Conservation (phyloP, 1,140 invertebrate species). For the Tigriopus japonicus region DNA sequence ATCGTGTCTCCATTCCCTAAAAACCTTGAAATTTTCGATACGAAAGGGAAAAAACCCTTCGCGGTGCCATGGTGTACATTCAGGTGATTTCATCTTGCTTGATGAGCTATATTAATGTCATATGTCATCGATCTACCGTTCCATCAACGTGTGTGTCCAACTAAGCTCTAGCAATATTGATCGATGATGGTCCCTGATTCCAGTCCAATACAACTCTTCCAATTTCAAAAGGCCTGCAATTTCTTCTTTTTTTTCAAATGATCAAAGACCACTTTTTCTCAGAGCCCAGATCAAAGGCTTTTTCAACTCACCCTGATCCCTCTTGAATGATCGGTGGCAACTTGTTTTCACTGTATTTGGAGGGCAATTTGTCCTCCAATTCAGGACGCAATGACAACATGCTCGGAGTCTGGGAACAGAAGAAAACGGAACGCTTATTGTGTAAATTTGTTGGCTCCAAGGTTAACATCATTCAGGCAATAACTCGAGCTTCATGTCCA, state of each 20-base stretch:
- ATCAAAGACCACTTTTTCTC: background rate
- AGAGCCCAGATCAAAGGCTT: background rate
- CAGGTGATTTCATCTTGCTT: no score
- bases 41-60: no score
- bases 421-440: background rate
- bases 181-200: no score
- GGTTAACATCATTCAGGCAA: background rate
- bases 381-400: conserved; percentile 16
- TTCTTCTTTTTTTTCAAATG: background rate
- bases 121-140: no score
- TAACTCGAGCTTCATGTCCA: background rate
- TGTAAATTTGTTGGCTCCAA: no score
- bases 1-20: no score
- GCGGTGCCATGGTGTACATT: no score
- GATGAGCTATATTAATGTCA: no score
- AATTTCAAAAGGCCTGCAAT: background rate
- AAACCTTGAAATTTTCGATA: no score
- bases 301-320: conserved; percentile 17
- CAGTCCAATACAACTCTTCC: no score
- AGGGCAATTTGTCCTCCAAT: background rate
- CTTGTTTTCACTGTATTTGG: background rate
- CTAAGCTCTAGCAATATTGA: no score
- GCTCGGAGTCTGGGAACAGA: conserved; percentile 15
- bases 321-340: background rate
- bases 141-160: no score